Evolutionary conservation across 23 tunicate genomes (phyloP).

Genomic region (Ciona savignyi): DNA sequence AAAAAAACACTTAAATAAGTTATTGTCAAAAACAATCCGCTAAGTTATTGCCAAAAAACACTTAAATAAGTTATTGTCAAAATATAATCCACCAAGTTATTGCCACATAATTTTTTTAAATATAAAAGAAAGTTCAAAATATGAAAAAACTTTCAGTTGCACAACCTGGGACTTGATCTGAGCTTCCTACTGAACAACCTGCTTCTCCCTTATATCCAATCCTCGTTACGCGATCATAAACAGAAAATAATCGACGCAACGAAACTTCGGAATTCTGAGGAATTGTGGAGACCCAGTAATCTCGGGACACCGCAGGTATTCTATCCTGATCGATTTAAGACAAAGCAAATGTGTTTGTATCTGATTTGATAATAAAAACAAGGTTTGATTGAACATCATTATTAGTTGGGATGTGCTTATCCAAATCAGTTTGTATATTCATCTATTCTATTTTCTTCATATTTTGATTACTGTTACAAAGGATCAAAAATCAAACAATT

Average conservation of each 20-base stretch:
- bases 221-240: conserved; percentile 46
- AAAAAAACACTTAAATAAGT: no score
- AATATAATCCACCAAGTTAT: no score
- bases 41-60: no score
- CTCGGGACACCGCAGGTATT: conserved; percentile 55
- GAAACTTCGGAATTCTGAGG: conserved; percentile 78
- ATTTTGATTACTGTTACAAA: background rate
- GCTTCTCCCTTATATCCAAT: conserved; percentile 41
- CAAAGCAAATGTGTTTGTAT: background rate
- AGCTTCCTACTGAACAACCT: conserved; percentile 58
- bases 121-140: no score
- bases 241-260: conserved; percentile 86
- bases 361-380: background rate
- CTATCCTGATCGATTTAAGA: no score
- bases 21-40: no score
- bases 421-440: background rate
- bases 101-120: no score
- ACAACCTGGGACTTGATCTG: conserved; percentile 61
- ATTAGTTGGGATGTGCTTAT: no score
- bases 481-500: background rate
- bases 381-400: background rate
- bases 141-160: conserved; percentile 26
- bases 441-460: background rate
- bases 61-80: no score
- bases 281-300: conserved; percentile 78